These are phyloP conservation scores for Adelphocoris suturalis DNA, from an alignment of 2,888 invertebrate genomes.

Conservation along the genomic window DNA sequence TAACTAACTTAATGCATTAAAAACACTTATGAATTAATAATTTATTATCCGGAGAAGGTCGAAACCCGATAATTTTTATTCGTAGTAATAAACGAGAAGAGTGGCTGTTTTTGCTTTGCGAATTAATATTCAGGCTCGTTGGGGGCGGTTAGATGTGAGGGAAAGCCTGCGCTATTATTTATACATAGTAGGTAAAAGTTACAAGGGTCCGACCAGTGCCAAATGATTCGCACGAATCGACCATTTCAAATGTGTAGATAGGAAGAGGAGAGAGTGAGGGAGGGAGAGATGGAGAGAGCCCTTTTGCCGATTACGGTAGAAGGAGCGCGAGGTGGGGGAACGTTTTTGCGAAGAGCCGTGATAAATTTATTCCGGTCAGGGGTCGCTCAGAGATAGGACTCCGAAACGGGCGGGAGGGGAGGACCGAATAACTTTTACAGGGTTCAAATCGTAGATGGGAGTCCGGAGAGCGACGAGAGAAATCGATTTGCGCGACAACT, in stretches of 20 bases:
- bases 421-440: constrained; percentile 27
- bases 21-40: too few relatives aligned
- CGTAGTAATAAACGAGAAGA: neutral
- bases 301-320: neutral
- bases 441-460: constrained; percentile 28
- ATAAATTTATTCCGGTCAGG: constrained; percentile 39
- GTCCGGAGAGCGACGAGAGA: neutral
- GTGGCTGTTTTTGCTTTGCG: neutral
- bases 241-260: neutral
- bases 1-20: too few relatives aligned
- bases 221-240: constrained; percentile 36
- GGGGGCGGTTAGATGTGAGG: neutral
- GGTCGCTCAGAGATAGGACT: constrained; percentile 26
- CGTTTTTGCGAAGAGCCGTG: constrained; percentile 29
- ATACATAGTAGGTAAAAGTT: neutral
- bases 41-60: neutral
- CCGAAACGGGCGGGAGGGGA: neutral
- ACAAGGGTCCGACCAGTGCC: constrained; percentile 5
- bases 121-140: neutral
- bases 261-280: neutral
- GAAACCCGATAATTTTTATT: neutral
- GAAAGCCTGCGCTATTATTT: neutral
- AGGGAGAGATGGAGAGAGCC: neutral
- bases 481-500: constrained; percentile 22
- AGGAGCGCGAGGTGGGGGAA: neutral